Conservation (phyloP, 2,888 invertebrate genomes). For the Drosophila histrio region DNA sequence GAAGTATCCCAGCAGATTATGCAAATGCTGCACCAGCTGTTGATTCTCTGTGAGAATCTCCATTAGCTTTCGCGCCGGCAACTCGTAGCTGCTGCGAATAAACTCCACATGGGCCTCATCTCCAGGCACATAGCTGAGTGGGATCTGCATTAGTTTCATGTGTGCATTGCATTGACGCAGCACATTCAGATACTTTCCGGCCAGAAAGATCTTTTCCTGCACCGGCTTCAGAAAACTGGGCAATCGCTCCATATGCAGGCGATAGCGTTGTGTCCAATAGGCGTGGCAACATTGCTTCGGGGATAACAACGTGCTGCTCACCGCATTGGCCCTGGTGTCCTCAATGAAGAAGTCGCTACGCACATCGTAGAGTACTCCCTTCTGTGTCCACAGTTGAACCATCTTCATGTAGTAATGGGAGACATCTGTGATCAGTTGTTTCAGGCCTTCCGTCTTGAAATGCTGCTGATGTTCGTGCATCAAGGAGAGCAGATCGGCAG, state of each 20-base stretch:
- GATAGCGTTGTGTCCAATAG: slow-evolving; percentile 58
- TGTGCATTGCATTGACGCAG: slow-evolving; percentile 60
- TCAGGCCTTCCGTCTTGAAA: slow-evolving; percentile 21
- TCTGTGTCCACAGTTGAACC: slow-evolving; percentile 66
- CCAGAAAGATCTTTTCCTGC: slow-evolving; percentile 37
- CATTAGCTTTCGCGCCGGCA: slow-evolving; percentile 49
- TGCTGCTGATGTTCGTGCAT: slow-evolving; percentile 36
- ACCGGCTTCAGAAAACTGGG: slow-evolving; percentile 46
- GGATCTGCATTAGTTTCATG: slow-evolving; percentile 46
- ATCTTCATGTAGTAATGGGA: slow-evolving; percentile 58
- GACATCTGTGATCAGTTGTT: slow-evolving; percentile 28
- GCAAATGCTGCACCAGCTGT: slow-evolving; percentile 39
- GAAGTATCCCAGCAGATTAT: slow-evolving; percentile 48
- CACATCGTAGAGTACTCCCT: slow-evolving; percentile 58
- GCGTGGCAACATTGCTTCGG: slow-evolving; percentile 57
- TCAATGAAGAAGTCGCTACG: slow-evolving; percentile 59
- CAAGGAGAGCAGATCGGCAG: slow-evolving; percentile 47
- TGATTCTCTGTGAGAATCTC: slow-evolving; percentile 34
- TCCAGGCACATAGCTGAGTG: slow-evolving; percentile 36
- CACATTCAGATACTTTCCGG: slow-evolving; percentile 65
- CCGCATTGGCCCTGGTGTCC: slow-evolving; percentile 39
- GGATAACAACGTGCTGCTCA: slow-evolving; percentile 43
- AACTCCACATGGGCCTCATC: slow-evolving; percentile 22
- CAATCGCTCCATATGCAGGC: slow-evolving; percentile 28
- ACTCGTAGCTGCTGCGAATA: slow-evolving; percentile 50